Conservation (phyloP, 2,113 vertebrate species). For the Bubo bubo region DNA sequence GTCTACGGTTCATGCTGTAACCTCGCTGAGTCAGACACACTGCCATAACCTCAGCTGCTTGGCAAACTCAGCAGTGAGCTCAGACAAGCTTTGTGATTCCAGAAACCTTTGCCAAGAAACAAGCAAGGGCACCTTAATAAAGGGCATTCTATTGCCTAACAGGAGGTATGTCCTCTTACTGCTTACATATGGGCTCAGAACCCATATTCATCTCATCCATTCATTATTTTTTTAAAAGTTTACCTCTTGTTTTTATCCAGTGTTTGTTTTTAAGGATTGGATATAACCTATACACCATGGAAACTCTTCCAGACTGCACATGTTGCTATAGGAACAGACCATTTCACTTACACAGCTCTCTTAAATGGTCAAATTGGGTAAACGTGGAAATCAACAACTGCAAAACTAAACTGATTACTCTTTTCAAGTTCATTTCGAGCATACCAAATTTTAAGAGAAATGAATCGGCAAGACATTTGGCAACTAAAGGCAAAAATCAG, state of each 20-base stretch:
- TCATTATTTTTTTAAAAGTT: neutral
- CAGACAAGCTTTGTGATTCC: neutral
- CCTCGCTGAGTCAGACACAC: neutral
- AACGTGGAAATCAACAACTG: neutral
- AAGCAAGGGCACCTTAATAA: neutral
- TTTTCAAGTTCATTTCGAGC: neutral
- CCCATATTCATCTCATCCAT: neutral
- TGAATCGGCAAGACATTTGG: neutral
- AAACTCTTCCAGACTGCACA: neutral
- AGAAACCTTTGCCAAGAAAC: neutral
- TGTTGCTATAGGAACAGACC: constrained; percentile 46
- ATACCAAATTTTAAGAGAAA: neutral
- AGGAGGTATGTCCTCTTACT: fast-evolving
- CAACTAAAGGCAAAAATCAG: neutral
- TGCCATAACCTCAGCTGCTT: neutral
- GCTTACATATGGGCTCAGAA: neutral
- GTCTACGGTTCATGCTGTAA: neutral
- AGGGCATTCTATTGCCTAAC: neutral
- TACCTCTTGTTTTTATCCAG: neutral
- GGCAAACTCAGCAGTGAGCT: neutral
- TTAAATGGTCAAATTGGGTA: neutral
- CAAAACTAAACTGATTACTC: constrained; percentile 22
- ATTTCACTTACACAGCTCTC: constrained; percentile 2
- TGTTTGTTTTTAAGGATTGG: constrained; percentile 12
- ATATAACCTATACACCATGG: neutral